Base-by-base conservation (phyloP, 2,113 vertebrate genomes). In the Muntiacus reevesi region DNA sequence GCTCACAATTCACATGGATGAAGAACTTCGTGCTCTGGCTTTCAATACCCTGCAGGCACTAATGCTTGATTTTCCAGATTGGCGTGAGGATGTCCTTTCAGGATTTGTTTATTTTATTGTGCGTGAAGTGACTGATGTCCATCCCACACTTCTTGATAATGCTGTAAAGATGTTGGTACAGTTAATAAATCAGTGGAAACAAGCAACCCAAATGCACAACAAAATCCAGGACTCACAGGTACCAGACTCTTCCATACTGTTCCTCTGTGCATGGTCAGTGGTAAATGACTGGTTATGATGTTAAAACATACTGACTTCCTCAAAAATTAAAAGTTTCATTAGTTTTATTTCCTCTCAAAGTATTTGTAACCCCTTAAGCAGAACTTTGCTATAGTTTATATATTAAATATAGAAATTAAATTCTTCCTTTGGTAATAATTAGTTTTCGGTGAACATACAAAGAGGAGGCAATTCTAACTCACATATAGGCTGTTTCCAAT, bases 1-100 rank as follows among this genome's bases (percentile, higher is more conserved):
- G 98, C 98, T 99, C 98, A 99, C 99, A 85, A 99, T 99, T 98
- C 99, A 99, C 97, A 99, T 99, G 99, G 99, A 99, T 89, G 99
- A 99, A 99, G 99, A 99, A 98, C 99, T 99, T 67, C 99, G 99
- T 71, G 99, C 99, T 84, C 99, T 99, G 97, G 99, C 99, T 97
- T 99, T 99, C 98, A 99, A 99, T 89, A 99, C 99, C 15, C 99
- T 99, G 95, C 99, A 99, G 98, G 99, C 99, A 50, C 99, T 99
- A 97, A 99, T 99, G 99, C 99, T 99, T 98, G 99, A 99, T 98
- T 99, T 99, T 98, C 99, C 99, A 67, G 99, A 99, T 97, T 99
- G 99, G 99, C 99, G 99, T 54, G 99, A 99, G 98, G 99, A 99
- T 76, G 99, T 99, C 91, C 99, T 99, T 97, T 99, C 99, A 89